phyloP scores from a whole-genome alignment of 2,797 vertebrate species.

The Gallinago stenura region DNA sequence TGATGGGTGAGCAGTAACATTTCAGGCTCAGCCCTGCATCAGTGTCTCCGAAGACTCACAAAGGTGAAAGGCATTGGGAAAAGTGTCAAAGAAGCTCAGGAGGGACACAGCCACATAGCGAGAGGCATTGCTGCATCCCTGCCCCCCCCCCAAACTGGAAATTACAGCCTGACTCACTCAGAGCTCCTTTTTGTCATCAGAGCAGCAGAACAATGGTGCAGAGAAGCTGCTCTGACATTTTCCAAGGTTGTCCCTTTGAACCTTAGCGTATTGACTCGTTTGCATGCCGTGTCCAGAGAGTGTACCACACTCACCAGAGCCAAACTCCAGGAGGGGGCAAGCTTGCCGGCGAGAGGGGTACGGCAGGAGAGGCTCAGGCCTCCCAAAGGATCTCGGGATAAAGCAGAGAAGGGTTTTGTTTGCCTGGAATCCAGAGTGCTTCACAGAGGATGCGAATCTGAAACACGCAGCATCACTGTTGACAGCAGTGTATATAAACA shows the following conservation, averaged over 20 bases:
- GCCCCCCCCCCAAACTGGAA: background rate
- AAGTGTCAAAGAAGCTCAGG: background rate
- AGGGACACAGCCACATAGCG: background rate
- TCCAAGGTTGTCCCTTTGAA: constrained; percentile 17
- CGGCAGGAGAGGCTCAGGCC: background rate
- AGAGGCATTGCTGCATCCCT: background rate
- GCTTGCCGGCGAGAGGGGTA: background rate
- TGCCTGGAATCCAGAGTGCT: background rate
- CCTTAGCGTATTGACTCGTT: background rate
- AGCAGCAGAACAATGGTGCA: background rate
- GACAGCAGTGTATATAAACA: constrained; percentile 51
- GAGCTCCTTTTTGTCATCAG: background rate
- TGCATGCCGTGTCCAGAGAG: background rate
- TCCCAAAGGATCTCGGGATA: background rate
- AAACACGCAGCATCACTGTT: background rate
- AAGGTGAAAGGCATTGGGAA: background rate
- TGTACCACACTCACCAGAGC: background rate
- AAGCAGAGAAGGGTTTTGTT: background rate
- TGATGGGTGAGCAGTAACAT: background rate
- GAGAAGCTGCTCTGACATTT: background rate
- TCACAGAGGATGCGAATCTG: background rate
- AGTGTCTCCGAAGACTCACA: background rate
- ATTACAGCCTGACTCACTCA: background rate
- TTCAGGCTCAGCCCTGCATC: background rate
- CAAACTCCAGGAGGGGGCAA: background rate